Percentiles rank a stretch among this genome's conserved stretches.
Conservation (phyloP, 1,140 invertebrate genomes). For the Diuraphis noxia region DNA sequence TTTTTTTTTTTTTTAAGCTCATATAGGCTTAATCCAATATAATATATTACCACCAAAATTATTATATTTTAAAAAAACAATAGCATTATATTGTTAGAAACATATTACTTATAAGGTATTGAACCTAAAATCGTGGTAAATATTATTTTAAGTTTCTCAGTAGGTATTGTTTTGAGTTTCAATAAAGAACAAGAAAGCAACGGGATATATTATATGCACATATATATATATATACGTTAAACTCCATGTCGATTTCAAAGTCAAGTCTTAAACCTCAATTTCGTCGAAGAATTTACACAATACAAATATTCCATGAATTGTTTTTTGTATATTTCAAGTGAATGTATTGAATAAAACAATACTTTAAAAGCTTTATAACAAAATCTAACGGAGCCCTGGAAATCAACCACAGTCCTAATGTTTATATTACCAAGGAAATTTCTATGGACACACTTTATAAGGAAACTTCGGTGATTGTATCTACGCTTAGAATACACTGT, state of each 20-base stretch:
- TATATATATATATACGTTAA: background rate
- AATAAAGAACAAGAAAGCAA: constrained; percentile 4
- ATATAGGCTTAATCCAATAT: background rate
- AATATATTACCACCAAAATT: background rate
- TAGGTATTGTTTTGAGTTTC: background rate
- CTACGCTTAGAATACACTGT: background rate
- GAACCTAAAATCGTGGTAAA: background rate
- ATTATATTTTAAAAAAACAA: background rate
- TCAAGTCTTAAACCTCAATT: background rate
- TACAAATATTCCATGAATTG: background rate
- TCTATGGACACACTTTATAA: background rate
- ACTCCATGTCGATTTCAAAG: background rate
- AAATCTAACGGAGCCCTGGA: background rate
- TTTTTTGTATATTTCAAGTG: constrained; percentile 4
- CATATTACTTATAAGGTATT: background rate
- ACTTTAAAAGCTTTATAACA: background rate
- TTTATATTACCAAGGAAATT: constrained; percentile 26
- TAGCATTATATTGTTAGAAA: background rate
- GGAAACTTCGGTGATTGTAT: constrained; percentile 31
- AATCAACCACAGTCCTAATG: constrained; percentile 18
- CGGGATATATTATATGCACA: background rate
- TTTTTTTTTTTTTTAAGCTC: background rate
- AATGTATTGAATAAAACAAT: constrained; percentile 27
- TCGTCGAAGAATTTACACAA: background rate
- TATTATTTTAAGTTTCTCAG: background rate